phyloP scores from a whole-genome alignment of 2,113 vertebrate species.

The Macroglossus sobrinus region DNA sequence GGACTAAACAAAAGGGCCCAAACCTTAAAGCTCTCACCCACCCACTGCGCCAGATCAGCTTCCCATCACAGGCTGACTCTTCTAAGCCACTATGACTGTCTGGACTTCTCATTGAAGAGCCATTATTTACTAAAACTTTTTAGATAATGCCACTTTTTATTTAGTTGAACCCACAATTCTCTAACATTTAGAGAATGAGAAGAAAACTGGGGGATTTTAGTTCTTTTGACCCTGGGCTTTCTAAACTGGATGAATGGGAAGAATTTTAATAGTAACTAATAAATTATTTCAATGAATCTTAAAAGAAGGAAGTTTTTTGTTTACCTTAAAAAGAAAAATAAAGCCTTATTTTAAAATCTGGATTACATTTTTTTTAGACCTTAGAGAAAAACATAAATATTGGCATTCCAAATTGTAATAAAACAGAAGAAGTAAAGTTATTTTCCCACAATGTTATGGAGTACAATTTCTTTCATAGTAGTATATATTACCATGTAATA shows the following conservation, averaged over 20 bases:
- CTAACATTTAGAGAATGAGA: background rate
- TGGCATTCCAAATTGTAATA: background rate
- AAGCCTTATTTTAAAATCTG: background rate
- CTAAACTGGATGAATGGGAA: background rate
- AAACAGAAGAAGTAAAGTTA: background rate
- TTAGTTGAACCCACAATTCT: background rate
- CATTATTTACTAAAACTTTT: slow-evolving; percentile 4
- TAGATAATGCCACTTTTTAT: slow-evolving; percentile 52
- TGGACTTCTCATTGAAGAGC: background rate
- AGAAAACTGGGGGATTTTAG: background rate
- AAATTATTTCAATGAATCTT: background rate
- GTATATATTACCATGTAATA: background rate
- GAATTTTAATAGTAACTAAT: background rate
- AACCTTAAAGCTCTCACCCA: background rate
- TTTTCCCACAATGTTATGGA: background rate
- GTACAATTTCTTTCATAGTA: background rate
- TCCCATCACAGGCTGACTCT: background rate
- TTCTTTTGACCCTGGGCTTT: background rate
- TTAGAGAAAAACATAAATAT: background rate
- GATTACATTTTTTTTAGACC: background rate
- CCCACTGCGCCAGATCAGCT: background rate
- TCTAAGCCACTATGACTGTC: background rate
- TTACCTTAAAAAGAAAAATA: background rate
- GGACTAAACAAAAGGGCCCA: slow-evolving; percentile 39
- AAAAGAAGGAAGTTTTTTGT: background rate